phyloP scores from a whole-genome alignment of 1,140 invertebrate species.

The Bombus breviceps region DNA sequence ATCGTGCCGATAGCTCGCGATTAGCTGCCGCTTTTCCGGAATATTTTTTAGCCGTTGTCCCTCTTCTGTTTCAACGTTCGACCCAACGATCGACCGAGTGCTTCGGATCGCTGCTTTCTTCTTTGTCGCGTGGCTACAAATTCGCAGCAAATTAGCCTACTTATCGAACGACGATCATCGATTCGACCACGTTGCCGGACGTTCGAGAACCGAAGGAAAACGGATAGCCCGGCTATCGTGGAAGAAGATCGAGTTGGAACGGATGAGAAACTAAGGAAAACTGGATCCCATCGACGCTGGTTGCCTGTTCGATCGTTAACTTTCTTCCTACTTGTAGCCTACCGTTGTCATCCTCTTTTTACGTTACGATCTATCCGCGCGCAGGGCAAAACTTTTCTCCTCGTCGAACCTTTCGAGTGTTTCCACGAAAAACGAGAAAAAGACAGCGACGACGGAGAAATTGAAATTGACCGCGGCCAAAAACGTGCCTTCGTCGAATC shows the following conservation, averaged over 20 bases:
- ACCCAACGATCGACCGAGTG: background rate
- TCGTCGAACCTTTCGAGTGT: background rate
- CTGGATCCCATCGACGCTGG: constrained; percentile 3
- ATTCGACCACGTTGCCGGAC: background rate
- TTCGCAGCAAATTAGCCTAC: background rate
- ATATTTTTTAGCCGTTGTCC: background rate
- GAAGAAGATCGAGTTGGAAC: constrained; percentile 1
- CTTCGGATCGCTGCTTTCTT: background rate
- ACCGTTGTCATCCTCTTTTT: constrained; percentile 21
- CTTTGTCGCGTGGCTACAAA: background rate
- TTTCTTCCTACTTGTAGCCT: background rate
- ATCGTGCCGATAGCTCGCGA: constrained; percentile 10
- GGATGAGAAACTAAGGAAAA: constrained; percentile 35
- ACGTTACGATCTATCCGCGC: background rate
- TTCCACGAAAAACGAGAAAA: background rate
- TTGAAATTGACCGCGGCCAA: background rate
- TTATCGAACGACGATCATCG: background rate
- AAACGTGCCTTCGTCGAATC: background rate
- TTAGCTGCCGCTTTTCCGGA: background rate
- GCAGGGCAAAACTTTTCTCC: background rate
- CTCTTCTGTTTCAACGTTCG: no score
- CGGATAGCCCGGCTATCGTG: background rate
- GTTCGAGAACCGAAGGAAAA: background rate
- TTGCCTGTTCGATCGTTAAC: constrained; percentile 40
- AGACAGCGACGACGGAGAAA: background rate